Conservation (phyloP, 2,888 invertebrate genomes). For the Erebia palarica region DNA sequence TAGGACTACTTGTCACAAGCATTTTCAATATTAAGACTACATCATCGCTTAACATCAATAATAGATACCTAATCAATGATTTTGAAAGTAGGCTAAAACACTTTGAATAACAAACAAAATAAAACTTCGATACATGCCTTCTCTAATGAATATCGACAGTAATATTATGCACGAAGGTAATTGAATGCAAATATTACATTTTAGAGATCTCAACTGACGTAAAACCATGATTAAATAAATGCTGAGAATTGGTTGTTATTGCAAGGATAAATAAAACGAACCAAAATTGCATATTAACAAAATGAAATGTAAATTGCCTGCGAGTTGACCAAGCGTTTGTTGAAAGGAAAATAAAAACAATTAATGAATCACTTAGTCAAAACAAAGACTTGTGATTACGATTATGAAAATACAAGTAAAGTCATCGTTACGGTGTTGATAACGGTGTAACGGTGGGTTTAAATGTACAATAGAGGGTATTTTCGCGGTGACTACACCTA, state of each 20-base stretch:
- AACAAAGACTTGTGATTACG: conserved; percentile 28
- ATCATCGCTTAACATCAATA: neutral
- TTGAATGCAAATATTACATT: conserved; percentile 8
- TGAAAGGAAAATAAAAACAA: conserved; percentile 37
- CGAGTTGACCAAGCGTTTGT: conserved; percentile 27
- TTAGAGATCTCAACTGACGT: conserved; percentile 15
- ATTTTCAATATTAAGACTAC: neutral
- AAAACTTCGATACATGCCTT: neutral
- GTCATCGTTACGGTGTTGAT: neutral
- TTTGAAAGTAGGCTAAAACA: neutral
- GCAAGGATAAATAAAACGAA: neutral
- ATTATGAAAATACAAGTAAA: conserved; percentile 2
- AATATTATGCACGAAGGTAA: neutral
- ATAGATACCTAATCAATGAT: neutral
- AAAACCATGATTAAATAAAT: neutral
- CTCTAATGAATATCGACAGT: neutral
- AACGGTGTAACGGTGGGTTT: neutral
- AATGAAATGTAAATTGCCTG: conserved; percentile 20
- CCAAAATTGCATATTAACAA: conserved; percentile 9
- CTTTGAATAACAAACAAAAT: neutral
- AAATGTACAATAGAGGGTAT: neutral
- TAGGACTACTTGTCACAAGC: neutral
- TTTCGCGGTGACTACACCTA: conserved; percentile 2
- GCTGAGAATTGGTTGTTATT: neutral
- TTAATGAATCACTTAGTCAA: conserved; percentile 31